Base-by-base conservation (phyloP, 2,113 vertebrate genomes). In the Suricata suricatta region DNA sequence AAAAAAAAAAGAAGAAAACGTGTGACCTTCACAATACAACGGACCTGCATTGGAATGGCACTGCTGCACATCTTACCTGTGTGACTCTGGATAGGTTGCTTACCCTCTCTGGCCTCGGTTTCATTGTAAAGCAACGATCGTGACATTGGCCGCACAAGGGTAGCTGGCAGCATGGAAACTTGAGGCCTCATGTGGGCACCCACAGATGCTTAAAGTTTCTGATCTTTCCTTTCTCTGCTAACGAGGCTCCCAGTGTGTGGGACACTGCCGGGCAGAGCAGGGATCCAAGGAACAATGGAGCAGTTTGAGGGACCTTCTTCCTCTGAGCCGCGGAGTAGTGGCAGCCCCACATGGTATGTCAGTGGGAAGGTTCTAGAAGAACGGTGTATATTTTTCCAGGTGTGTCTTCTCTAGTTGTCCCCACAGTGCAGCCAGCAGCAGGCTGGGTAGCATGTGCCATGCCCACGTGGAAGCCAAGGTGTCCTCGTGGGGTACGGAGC, bases 71-170 rank as follows among this genome's bases (percentile, higher is more conserved):
- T 50, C 25, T 76, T 33, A 52, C 14, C 82, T 86, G 7, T 82
- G 76, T 69, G 38, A 31, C 87, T 82, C 33, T 25, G 27, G 47
- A 12, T 31, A 13, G 13, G 33, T 60, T 8, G 1, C 66, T 38
- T 68, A 50, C 27, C 66, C 66, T 76, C 64, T 95, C 74, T 86
- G 86, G 80, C 35, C 38, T 21, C n/a, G 31, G 29, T 47, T 60
- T 72, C n/a, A 14, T 2, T 81, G 57, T 60, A 29, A 68, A 47
- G 25, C 11, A 15, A 47, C 27, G 82, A 47, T 68, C 21, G 1
- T 33, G 35, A 33, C 23, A 0, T 17, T 3, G 35, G 81, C 52
- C 3, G n/a, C 21, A 2, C 4, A 5, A 16, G 2, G 21, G 21
- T 54, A 23, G 88, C 19, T 3, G 57, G 64, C 2, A 5, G 10